Evolutionary conservation across 1,140 invertebrate genomes (phyloP), one percentile per base, ranked within the genome.

Genomic region (Phocides pigmalion): DNA sequence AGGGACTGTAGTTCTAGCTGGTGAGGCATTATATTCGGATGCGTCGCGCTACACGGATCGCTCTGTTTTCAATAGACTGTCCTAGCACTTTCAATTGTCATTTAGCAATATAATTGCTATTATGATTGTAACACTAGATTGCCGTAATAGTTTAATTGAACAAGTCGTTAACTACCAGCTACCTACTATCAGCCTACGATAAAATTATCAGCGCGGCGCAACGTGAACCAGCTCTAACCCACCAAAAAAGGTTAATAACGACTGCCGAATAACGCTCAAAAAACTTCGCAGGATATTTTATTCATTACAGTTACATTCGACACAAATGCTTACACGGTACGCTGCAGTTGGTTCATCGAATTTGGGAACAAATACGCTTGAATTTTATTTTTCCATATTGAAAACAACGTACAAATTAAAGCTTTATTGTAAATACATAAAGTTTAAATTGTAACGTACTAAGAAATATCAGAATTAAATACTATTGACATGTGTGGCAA

Each of bases 261-360:
- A 14, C 35, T 14, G 12, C 14, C 12, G 35, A 39, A 39, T 39
- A 51, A 51, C 19, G 25, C 25, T 51, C 8, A 37, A 37, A 51
- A 37, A 51, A 17, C 15, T 37, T 51, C 16, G 5, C 16, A 12
- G 16, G 35, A 51, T 51, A 51, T 51, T 51, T 51, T 37, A 51
- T 51, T 37, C 28, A 37, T 28, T 19, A 51, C 49, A 51, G 11
- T 51, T 35, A 51, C 49, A 37, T 37, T 51, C 11, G 16, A 37
- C 28, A 37, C 49, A 35, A 51, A 51, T 51, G 28, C 49, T 51
- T 51, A 51, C 32, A 37, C 16, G 49, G 9, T 35, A 19, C 49
- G 49, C 15, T 37, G 49, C 28, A 51, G 49, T 32, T 32, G 25
- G 25, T 51, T 51, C 49, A 32, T 37, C 49, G 49, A 37, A 51